Conservation (phyloP, 1,140 invertebrate genomes). For the Drosophila nasuta region DNA sequence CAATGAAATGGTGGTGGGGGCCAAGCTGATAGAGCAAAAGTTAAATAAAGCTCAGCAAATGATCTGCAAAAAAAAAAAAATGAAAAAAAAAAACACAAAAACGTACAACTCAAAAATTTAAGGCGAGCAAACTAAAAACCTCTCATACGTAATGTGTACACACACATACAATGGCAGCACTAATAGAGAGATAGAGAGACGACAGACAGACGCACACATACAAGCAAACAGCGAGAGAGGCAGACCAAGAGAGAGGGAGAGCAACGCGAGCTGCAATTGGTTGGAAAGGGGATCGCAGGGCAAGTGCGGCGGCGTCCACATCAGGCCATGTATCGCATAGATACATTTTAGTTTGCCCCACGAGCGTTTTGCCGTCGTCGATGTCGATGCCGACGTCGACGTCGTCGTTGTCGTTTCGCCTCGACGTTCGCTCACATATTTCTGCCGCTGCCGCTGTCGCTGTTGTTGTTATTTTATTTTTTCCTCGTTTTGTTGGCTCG, state of each 20-base stretch:
- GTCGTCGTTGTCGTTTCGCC: slow-evolving; percentile 29
- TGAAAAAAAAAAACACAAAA: slow-evolving; percentile 39
- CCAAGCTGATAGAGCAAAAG: slow-evolving; percentile 72
- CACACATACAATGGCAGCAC: slow-evolving; percentile 17
- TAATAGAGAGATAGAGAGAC: slow-evolving; percentile 22
- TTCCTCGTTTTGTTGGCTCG: slow-evolving; percentile 5
- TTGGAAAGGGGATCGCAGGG: slow-evolving; percentile 13
- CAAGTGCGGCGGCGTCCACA: slow-evolving; percentile 44
- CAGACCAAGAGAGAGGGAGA: slow-evolving; percentile 26
- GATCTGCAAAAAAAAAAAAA: slow-evolving; percentile 70
- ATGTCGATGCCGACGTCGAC: too few species aligned
- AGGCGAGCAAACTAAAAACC: slow-evolving; percentile 67
- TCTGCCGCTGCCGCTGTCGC: slow-evolving; percentile 2
- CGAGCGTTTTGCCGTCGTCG: slow-evolving; percentile 37
- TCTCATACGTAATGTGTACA: slow-evolving; percentile 77
- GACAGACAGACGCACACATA: slow-evolving; percentile 1
- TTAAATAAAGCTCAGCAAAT: slow-evolving; percentile 81
- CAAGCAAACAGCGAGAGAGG: slow-evolving; percentile 21
- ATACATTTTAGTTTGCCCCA: slow-evolving; percentile 71
- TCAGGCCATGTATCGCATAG: slow-evolving; percentile 80
- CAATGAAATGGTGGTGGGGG: slow-evolving; percentile 32
- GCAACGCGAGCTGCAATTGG: slow-evolving; percentile 30
- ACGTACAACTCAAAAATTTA: slow-evolving; percentile 32
- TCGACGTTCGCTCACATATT: slow-evolving; percentile 47
- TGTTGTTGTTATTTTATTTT: slow-evolving; percentile 6